These are phyloP conservation scores for Globodera ellingtonae DNA, from an alignment of 1,140 invertebrate species.

Conservation along the genomic window DNA sequence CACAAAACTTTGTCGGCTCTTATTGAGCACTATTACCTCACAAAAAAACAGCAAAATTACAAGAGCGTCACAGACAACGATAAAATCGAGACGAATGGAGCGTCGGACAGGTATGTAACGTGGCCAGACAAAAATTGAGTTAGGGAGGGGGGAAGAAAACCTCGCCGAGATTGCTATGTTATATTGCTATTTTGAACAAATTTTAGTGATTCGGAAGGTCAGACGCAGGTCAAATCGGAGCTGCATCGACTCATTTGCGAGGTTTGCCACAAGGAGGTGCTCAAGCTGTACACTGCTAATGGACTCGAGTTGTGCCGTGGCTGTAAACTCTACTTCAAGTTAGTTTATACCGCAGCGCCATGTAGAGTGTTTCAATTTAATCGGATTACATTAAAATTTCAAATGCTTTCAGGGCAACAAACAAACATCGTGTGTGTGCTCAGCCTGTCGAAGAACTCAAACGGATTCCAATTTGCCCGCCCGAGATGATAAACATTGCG, in stretches of 20 bases:
- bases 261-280: conserved; percentile 34
- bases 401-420: conserved; percentile 28
- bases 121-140: neutral
- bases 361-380: no score
- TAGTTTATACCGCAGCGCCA: neutral
- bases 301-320: conserved; percentile 40
- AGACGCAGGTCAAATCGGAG: conserved; percentile 23
- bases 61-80: conserved; percentile 30
- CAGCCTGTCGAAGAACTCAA: conserved; percentile 3
- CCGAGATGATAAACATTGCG: conserved; percentile 32
- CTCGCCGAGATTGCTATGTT: no score
- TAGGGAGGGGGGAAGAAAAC: no score
- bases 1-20: conserved; percentile 37
- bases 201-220: conserved; percentile 21
- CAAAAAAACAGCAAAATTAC: conserved; percentile 42
- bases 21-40: conserved; percentile 41
- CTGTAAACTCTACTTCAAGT: conserved; percentile 41
- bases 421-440: conserved; percentile 39
- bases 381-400: neutral
- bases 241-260: conserved; percentile 27
- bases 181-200: neutral
- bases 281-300: conserved; percentile 38
- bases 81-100: neutral
- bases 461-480: conserved; percentile 30
- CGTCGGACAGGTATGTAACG: neutral